These are phyloP conservation scores for Choristoneura fumiferana DNA, from an alignment of 1,140 invertebrate genomes.

Conservation along the genomic window DNA sequence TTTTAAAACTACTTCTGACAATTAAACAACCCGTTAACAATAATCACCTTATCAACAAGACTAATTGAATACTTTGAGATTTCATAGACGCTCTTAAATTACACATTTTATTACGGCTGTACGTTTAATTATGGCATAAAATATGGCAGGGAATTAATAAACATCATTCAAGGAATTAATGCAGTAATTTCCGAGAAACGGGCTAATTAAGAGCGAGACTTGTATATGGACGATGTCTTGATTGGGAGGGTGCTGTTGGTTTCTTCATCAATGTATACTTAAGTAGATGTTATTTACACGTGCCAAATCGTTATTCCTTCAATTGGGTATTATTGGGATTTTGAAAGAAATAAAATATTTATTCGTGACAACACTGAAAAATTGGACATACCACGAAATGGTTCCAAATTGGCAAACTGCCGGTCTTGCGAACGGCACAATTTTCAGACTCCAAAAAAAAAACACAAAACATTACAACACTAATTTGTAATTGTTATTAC, in stretches of 20 bases:
- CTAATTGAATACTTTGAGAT: slow-evolving; percentile 2
- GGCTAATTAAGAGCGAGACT: slow-evolving; percentile 10
- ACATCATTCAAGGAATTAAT: slow-evolving; percentile 17
- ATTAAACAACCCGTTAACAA: background rate
- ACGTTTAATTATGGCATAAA: slow-evolving; percentile 9
- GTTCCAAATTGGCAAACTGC: too few relatives aligned
- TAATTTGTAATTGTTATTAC: too few relatives aligned
- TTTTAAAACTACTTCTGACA: background rate
- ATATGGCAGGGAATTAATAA: slow-evolving; percentile 15
- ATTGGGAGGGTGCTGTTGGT: background rate
- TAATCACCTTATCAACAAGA: background rate
- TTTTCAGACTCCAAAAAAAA: too few relatives aligned
- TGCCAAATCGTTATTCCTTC: too few relatives aligned
- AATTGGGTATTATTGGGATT: too few relatives aligned
- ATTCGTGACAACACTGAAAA: too few relatives aligned
- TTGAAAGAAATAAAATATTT: too few relatives aligned
- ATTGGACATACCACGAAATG: too few relatives aligned
- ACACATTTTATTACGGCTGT: background rate
- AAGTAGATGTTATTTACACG: too few relatives aligned
- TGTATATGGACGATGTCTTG: slow-evolving; percentile 6
- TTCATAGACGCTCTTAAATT: slow-evolving; percentile 5
- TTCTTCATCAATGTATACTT: background rate
- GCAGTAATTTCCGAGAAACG: slow-evolving; percentile 9
- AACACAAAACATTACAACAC: too few relatives aligned
- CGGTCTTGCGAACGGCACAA: too few relatives aligned